Evolutionary conservation across 2,113 vertebrate species (phyloP).

Genomic region (Phalacrocorax carbo): DNA sequence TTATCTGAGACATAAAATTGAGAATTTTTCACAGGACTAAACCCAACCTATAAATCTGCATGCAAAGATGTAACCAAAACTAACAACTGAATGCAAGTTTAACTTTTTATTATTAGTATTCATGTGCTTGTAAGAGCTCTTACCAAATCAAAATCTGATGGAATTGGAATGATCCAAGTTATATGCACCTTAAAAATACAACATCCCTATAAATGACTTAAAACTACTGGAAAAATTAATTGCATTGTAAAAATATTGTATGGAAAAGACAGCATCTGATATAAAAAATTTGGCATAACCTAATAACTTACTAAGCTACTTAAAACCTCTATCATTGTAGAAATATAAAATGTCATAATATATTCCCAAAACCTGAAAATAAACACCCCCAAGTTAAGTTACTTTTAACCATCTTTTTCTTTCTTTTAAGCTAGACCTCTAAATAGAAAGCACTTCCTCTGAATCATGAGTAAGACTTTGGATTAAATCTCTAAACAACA

Average conservation of each 20-base stretch:
- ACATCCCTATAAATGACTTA: neutral
- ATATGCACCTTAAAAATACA: neutral
- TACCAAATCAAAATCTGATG: neutral
- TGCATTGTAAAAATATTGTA: neutral
- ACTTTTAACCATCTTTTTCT: neutral
- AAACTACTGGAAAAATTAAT: neutral
- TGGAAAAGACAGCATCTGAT: neutral
- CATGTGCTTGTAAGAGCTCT: neutral
- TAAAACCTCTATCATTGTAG: neutral
- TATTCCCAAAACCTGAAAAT: neutral
- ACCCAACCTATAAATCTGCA: neutral
- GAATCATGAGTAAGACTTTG: neutral
- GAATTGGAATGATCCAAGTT: neutral
- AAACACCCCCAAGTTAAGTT: neutral
- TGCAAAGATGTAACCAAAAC: neutral
- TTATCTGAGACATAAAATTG: neutral
- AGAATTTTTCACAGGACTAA: neutral
- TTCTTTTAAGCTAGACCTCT: neutral
- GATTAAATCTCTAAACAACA: neutral
- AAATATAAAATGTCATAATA: neutral
- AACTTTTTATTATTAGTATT: neutral
- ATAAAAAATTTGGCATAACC: neutral
- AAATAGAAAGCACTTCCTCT: neutral
- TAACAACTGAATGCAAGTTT: neutral
- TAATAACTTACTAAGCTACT: neutral